phyloP scores from a whole-genome alignment of 1,140 invertebrate species.

The Ditylenchus dipsaci region DNA sequence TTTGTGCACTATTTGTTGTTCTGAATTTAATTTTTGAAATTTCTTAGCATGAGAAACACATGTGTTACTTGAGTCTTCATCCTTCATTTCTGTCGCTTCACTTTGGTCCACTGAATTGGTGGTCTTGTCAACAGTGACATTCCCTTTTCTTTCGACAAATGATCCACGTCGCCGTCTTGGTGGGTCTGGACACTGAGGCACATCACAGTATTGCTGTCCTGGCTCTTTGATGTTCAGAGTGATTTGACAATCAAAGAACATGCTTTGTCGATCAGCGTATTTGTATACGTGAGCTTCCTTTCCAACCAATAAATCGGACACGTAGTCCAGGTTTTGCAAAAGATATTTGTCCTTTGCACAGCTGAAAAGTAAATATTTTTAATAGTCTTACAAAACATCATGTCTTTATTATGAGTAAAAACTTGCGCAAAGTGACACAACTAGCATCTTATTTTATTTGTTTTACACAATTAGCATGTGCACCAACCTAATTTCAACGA shows the following conservation, averaged over 20 bases:
- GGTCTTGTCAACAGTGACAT: not conserved
- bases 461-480: too few species aligned
- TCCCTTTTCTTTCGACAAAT: not conserved
- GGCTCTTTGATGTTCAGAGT: constrained; percentile 53
- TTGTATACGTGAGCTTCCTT: constrained; percentile 58
- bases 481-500: too few species aligned
- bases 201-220: constrained; percentile 37
- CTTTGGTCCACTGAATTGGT: not conserved
- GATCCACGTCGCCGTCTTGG: constrained; percentile 38
- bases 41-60: too few species aligned
- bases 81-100: too few species aligned
- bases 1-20: not conserved
- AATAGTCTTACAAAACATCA: not conserved
- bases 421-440: too few species aligned
- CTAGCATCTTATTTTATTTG: too few species aligned
- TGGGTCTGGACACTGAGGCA: constrained; percentile 56
- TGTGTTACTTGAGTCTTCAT: too few species aligned
- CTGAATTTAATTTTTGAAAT: too few species aligned
- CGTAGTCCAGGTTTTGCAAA: constrained; percentile 53
- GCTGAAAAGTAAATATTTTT: constrained; percentile 19
- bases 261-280: constrained; percentile 52
- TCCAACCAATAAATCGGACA: constrained; percentile 54
- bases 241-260: constrained; percentile 57
- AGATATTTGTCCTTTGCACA: constrained; percentile 56
- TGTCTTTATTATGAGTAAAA: not conserved